These are phyloP conservation scores for Drosophila athabasca DNA, from an alignment of 1,140 invertebrate genomes.

Conservation along the genomic window DNA sequence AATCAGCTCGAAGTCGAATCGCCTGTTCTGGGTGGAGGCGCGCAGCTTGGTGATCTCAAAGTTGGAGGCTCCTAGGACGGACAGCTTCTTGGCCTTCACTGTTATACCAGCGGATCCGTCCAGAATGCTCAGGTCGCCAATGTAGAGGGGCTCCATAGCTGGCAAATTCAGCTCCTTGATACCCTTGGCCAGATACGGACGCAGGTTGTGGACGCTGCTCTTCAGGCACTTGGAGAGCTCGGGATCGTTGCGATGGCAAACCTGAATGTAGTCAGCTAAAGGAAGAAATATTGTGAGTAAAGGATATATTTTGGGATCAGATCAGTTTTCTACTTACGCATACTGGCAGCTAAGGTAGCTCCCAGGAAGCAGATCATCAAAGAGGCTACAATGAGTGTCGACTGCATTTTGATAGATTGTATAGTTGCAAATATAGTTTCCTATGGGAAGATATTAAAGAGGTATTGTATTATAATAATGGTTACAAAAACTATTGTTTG, in stretches of 20 bases:
- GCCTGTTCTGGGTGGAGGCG: slow-evolving; percentile 83
- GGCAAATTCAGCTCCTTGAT: slow-evolving; percentile 87
- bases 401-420: slow-evolving; percentile 42
- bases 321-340: slow-evolving; percentile 52
- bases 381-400: slow-evolving; percentile 33
- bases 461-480: neutral
- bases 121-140: slow-evolving; percentile 86
- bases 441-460: slow-evolving; percentile 8
- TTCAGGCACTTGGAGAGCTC: slow-evolving; percentile 85
- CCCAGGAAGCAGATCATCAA: slow-evolving; percentile 48
- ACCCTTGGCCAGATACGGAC: slow-evolving; percentile 84
- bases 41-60: slow-evolving; percentile 86
- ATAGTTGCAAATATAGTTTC: neutral
- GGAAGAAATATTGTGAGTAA: neutral
- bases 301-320: neutral
- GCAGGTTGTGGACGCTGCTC: slow-evolving; percentile 84
- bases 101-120: slow-evolving; percentile 84
- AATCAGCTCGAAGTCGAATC: slow-evolving; percentile 85
- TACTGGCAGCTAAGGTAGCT: slow-evolving; percentile 30
- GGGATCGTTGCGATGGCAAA: slow-evolving; percentile 86
- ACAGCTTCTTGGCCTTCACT: slow-evolving; percentile 85
- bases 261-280: slow-evolving; percentile 86
- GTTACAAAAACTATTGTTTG: neutral
- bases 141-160: slow-evolving; percentile 86
- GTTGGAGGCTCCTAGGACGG: slow-evolving; percentile 86